Base-by-base conservation (phyloP, 1,140 invertebrate species). In the Tetraneura akinire region DNA sequence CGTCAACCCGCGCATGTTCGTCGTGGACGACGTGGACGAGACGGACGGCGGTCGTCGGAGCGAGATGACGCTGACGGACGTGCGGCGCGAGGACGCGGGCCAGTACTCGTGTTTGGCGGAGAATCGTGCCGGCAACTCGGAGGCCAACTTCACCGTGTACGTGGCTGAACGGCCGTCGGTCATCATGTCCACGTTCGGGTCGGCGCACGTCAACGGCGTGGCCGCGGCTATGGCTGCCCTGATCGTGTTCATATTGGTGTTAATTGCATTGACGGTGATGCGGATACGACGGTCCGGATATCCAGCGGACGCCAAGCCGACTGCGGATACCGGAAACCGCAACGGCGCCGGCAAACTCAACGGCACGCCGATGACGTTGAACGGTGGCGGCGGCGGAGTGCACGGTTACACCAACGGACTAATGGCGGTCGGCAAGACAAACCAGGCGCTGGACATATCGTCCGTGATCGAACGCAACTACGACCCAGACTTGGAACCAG, bases 91-190 rank as follows among this genome's bases (percentile, higher is more conserved):
- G 9, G 95, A 98, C 85, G 92, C 93, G 42, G 93, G 91, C 45
- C 93, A 95, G 83, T 97, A 97, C 86, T 92, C 92, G 83, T 98
- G 96, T 85, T 90, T 94, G 0, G 95, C 94, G 18, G 93, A 95
- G 80, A 98, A 96, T 85, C 88, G 90, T 0, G 95, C 93, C 3
- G 96, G 96, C 0, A 89, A 91, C 14, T 91, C 92, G n/a, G 93
- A 95, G 86, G 92, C 93, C 2, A 96, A 96, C 85, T 96, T 95
- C 83, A 96, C 94, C 5, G 87, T 96, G 11, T 91, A 93, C 84
- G 92, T 96, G 53, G 90, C 91, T 26, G 88, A 93, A 83, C 88
- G 90, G 64, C 89, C 92, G 10, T 91, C 91, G 6, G 93, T 92
- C 42, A 92, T 93, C 87, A 91, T 92, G 0, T 91, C 91, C 0